phyloP scores from a whole-genome alignment of 2,797 vertebrate species.

The Pogonophryne albipinna region DNA sequence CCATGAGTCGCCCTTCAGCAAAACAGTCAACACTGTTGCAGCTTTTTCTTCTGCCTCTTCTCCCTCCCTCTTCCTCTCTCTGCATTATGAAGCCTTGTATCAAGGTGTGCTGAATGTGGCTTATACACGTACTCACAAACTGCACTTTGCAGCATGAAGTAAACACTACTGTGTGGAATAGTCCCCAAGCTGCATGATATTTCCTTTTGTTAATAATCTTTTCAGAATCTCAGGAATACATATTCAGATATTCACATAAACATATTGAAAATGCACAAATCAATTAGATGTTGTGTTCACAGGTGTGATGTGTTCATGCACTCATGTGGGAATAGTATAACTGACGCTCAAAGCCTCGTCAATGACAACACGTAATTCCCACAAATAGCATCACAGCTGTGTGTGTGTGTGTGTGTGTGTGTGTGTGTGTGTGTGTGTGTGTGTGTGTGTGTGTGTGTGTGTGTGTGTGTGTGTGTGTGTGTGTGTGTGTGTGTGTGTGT shows the following conservation, averaged over 20 bases:
- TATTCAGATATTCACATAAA: background rate
- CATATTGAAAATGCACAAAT: background rate
- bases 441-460: slow-evolving; percentile 10
- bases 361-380: slow-evolving; percentile 19
- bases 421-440: slow-evolving; percentile 12
- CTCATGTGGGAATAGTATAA: slow-evolving; percentile 11
- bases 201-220: too few relatives aligned
- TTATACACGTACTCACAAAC: background rate
- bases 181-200: too few relatives aligned
- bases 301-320: slow-evolving; percentile 6
- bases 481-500: too few relatives aligned
- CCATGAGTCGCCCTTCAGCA: slow-evolving; percentile 42
- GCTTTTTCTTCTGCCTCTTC: slow-evolving; percentile 18
- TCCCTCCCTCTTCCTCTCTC: background rate
- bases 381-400: slow-evolving; percentile 42
- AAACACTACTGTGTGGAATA: too few relatives aligned
- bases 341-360: slow-evolving; percentile 21
- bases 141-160: background rate
- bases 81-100: slow-evolving; percentile 4
- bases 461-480: too few relatives aligned
- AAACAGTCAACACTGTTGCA: slow-evolving; percentile 60
- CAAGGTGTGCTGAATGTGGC: background rate
- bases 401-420: slow-evolving; percentile 12
- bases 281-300: background rate
- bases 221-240: too few relatives aligned